Conservation (phyloP, 2,113 vertebrate species). For the Cyprinodon tularosa region DNA sequence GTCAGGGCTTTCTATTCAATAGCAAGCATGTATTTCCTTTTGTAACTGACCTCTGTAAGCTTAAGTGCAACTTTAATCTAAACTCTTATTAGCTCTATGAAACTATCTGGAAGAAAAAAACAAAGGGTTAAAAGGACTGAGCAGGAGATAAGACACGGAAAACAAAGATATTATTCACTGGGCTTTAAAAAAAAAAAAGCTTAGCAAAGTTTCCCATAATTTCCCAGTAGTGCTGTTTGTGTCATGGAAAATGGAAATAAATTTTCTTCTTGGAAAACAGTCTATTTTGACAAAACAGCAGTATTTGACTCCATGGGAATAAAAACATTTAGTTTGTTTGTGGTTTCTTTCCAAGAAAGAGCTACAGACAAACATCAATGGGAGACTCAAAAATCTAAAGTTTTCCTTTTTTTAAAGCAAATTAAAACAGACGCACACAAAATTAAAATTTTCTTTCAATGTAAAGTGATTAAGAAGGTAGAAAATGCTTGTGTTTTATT, state of each 20-base stretch:
- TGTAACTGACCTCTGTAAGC: not conserved
- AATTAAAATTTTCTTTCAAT: too few species aligned
- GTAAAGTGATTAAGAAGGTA: too few species aligned
- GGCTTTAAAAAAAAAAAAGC: not conserved
- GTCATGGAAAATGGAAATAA: not conserved
- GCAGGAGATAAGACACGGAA: not conserved
- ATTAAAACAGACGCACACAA: too few species aligned
- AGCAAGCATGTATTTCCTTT: not conserved
- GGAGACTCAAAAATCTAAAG: not conserved
- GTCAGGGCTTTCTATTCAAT: not conserved
- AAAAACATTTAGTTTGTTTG: not conserved
- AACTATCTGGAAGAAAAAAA: not conserved
- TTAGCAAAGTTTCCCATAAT: not conserved
- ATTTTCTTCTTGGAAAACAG: not conserved
- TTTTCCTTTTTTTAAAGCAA: too few species aligned
- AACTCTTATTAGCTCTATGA: not conserved
- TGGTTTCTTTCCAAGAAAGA: not conserved
- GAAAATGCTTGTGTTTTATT: too few species aligned
- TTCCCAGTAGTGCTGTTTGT: not conserved
- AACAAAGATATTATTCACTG: not conserved
- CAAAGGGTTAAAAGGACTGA: not conserved
- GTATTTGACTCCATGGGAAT: conserved; percentile 14
- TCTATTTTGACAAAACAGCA: not conserved
- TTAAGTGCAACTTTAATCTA: not conserved
- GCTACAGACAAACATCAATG: not conserved